phyloP scores from a whole-genome alignment of 2,888 invertebrate species.

The Barypeithes pellucidus region DNA sequence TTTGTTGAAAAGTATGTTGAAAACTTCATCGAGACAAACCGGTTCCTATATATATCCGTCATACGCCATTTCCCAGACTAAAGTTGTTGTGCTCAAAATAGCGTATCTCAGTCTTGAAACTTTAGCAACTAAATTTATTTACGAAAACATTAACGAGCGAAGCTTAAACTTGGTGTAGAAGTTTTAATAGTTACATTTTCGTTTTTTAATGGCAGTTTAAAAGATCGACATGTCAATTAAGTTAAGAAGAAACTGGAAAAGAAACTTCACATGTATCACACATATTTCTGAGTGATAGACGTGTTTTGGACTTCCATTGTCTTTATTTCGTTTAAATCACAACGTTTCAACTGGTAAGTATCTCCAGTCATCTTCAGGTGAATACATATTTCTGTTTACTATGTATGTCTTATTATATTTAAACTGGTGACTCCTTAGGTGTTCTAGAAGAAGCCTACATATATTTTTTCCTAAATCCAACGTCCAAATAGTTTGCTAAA shows the following conservation, averaged over 20 bases:
- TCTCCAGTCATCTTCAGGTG: too few species aligned
- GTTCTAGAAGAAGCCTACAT: too few species aligned
- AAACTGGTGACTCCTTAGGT: too few species aligned
- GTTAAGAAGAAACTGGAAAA: background rate
- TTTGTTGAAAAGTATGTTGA: constrained; percentile 32
- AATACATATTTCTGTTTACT: too few species aligned
- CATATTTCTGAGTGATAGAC: too few species aligned
- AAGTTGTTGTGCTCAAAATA: constrained; percentile 25
- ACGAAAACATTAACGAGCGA: constrained; percentile 1
- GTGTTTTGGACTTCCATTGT: too few species aligned
- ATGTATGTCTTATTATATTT: too few species aligned
- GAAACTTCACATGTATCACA: too few species aligned
- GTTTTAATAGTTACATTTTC: constrained; percentile 7
- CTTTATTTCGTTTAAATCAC: too few species aligned
- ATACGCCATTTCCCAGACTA: constrained; percentile 31
- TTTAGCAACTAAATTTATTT: constrained; percentile 20
- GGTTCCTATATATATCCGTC: constrained; percentile 37
- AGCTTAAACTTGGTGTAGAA: constrained; percentile 3
- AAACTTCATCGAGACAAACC: constrained; percentile 36
- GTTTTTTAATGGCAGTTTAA: background rate
- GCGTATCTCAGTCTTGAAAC: constrained; percentile 10
- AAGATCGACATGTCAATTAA: background rate
- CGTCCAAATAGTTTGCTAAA: too few species aligned
- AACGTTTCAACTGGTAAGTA: too few species aligned
- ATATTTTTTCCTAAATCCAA: too few species aligned